Evolutionary conservation across 2,113 vertebrate genomes (phyloP).

Genomic region (Nycticorax nycticorax): DNA sequence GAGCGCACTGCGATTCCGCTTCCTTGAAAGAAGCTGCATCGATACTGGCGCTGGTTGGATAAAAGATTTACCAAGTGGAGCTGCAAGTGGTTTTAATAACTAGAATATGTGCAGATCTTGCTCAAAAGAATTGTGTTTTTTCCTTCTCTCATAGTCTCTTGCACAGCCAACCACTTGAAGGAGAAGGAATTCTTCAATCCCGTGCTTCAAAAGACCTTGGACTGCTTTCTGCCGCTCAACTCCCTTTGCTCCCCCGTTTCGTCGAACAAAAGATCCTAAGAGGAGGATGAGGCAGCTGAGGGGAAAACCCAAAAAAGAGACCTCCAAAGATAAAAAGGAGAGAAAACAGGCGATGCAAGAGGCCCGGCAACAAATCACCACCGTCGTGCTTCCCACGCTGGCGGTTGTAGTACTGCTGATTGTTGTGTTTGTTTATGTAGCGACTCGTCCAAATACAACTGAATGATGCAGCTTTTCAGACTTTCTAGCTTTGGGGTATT

Average conservation of each 20-base stretch:
- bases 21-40: background rate
- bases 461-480: conserved; percentile 73
- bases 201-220: background rate
- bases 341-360: conserved; percentile 97
- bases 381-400: conserved; percentile 90
- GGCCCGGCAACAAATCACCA: conserved; percentile 91
- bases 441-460: conserved; percentile 85
- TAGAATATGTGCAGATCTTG: background rate
- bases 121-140: background rate
- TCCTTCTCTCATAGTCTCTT: conserved; percentile 19
- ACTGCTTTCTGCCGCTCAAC: background rate
- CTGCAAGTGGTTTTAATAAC: background rate
- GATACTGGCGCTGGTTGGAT: background rate
- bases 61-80: background rate
- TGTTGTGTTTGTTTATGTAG: conserved; percentile 93
- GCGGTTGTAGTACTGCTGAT: conserved; percentile 88
- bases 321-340: conserved; percentile 96
- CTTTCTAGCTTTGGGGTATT: conserved; percentile 8
- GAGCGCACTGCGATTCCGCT: fast-evolving
- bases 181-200: background rate
- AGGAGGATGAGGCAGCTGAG: conserved; percentile 94
- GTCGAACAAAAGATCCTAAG: background rate
- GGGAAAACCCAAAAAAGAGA: conserved; percentile 96
- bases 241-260: background rate
- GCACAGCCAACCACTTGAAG: background rate